These are phyloP conservation scores for Coelopa pilipes DNA, from an alignment of 2,888 invertebrate species.

Conservation along the genomic window DNA sequence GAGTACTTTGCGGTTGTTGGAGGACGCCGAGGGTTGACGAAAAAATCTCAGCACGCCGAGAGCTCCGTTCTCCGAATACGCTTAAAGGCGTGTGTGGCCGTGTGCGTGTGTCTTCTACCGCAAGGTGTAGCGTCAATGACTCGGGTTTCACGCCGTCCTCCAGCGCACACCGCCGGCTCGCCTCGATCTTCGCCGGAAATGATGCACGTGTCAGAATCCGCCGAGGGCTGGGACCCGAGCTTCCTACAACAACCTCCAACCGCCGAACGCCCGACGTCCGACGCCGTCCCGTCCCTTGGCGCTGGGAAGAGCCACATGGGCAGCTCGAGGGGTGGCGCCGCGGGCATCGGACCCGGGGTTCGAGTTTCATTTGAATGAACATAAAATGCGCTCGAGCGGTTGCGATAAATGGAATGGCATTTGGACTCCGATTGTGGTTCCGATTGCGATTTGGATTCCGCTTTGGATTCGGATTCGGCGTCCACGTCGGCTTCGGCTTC, in stretches of 20 bases:
- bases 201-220: constrained; percentile 17
- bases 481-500: no score
- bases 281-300: no score
- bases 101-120: background rate
- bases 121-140: constrained; percentile 10
- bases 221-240: background rate
- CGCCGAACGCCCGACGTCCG: no score
- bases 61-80: background rate
- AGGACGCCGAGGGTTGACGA: no score
- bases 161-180: background rate
- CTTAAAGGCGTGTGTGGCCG: background rate
- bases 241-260: background rate
- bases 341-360: background rate
- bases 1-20: no score
- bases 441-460: no score
- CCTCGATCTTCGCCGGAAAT: background rate
- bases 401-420: background rate
- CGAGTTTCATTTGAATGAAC: constrained; percentile 3
- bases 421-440: no score
- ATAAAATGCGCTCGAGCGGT: constrained; percentile 8
- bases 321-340: background rate
- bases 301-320: background rate
- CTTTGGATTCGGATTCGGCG: no score
- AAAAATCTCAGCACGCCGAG: background rate
- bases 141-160: background rate